Percentiles rank a stretch among this genome's conserved stretches.
phyloP scores from a whole-genome alignment of 2,797 vertebrate genomes.

The Phoebastria nigripes region DNA sequence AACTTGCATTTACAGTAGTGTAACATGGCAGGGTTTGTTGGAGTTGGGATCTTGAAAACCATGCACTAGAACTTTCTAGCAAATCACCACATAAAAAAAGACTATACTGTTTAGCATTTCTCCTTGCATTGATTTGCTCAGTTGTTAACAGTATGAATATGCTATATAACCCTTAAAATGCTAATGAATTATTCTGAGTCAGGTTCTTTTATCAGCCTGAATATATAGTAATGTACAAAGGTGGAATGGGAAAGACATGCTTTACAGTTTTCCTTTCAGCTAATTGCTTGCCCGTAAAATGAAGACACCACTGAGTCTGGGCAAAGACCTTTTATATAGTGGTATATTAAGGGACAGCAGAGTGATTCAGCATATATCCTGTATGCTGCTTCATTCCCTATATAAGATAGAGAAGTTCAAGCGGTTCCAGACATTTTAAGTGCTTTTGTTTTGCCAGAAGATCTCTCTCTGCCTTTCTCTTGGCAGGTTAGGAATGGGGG shows the following conservation, averaged over 20 bases:
- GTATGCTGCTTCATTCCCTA: background rate
- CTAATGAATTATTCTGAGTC: slow-evolving; percentile 8
- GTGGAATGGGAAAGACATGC: slow-evolving; percentile 18
- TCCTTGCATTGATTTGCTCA: background rate
- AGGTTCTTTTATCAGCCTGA: slow-evolving; percentile 1
- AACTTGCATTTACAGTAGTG: background rate
- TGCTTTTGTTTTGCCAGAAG: background rate
- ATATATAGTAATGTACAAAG: slow-evolving; percentile 18
- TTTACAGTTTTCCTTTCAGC: slow-evolving; percentile 60
- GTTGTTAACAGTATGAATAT: background rate
- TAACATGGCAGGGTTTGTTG: background rate
- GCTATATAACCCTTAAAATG: slow-evolving; percentile 6
- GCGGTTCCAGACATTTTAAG: background rate
- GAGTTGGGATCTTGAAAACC: background rate
- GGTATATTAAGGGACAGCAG: background rate
- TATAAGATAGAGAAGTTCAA: background rate
- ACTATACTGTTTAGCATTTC: background rate
- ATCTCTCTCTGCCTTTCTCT: background rate
- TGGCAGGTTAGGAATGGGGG: background rate
- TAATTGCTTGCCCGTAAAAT: slow-evolving; percentile 57
- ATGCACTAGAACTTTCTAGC: background rate
- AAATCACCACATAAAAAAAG: background rate
- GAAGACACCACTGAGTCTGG: slow-evolving; percentile 39
- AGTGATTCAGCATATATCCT: slow-evolving; percentile 56
- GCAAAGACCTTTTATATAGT: slow-evolving; percentile 14